Evolutionary conservation across 2,888 invertebrate genomes (phyloP).

Genomic region (Ectobius pallidus): DNA sequence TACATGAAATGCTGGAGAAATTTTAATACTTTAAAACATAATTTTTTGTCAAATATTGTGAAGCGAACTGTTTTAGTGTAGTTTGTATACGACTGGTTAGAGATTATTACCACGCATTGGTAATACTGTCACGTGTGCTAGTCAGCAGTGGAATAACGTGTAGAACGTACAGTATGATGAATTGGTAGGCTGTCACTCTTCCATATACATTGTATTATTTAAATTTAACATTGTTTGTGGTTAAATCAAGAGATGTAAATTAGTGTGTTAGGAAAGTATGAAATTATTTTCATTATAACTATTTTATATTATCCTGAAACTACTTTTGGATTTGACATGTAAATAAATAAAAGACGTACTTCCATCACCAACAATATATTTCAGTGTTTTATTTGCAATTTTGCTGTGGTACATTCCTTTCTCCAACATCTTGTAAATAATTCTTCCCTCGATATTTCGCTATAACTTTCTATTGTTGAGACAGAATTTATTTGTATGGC

Average conservation of each 20-base stretch:
- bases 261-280: not conserved
- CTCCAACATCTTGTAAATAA: no score
- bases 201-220: constrained; percentile 16
- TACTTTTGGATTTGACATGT: not conserved
- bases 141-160: constrained; percentile 1
- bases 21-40: not conserved
- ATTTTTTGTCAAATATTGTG: constrained; percentile 3
- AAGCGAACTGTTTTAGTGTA: not conserved
- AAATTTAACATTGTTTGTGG: not conserved
- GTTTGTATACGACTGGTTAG: not conserved
- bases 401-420: no score
- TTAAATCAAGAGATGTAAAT: no score
- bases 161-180: not conserved
- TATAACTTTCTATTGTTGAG: no score
- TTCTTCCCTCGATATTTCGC: no score
- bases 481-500: no score
- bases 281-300: not conserved
- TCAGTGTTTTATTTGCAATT: no score
- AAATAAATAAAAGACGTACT: constrained; percentile 6
- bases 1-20: constrained; percentile 21
- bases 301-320: not conserved
- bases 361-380: not conserved
- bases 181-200: not conserved
- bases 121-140: constrained; percentile 2
- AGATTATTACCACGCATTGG: not conserved